Evolutionary conservation across 1,140 invertebrate genomes (phyloP).

Genomic region (Bombus confusus): DNA sequence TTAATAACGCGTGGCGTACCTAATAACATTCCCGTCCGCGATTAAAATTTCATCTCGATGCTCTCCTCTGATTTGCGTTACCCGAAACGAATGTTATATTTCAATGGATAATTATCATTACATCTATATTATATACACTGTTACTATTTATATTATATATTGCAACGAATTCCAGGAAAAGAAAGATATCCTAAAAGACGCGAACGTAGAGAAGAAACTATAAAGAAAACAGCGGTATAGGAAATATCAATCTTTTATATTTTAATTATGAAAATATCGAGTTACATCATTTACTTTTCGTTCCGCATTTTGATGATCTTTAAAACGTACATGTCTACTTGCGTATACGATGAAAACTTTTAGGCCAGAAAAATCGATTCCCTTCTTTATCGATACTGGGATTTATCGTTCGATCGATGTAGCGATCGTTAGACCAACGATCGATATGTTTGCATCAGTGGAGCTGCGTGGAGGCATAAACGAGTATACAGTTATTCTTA

Average conservation of each 20-base stretch:
- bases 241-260: neutral
- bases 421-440: constrained; percentile 25
- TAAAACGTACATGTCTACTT: no score
- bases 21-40: neutral
- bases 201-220: no score
- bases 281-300: neutral
- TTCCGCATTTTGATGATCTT: neutral
- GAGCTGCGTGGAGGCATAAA: neutral
- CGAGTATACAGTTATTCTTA: no score
- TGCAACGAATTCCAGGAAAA: no score
- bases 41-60: neutral
- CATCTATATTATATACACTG: no score
- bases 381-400: neutral
- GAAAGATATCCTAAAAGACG: no score
- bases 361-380: neutral
- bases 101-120: neutral
- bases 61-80: neutral
- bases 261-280: neutral
- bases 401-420: constrained; percentile 28
- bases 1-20: neutral
- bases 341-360: neutral
- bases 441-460: constrained; percentile 35
- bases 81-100: neutral
- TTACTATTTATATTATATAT: no score
- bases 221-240: no score